A percentile compares a stretch with the other conserved stretches of the same genome.
Evolutionary conservation across 2,888 invertebrate species (phyloP).

Genomic region (Pachycephus smyrnensis): DNA sequence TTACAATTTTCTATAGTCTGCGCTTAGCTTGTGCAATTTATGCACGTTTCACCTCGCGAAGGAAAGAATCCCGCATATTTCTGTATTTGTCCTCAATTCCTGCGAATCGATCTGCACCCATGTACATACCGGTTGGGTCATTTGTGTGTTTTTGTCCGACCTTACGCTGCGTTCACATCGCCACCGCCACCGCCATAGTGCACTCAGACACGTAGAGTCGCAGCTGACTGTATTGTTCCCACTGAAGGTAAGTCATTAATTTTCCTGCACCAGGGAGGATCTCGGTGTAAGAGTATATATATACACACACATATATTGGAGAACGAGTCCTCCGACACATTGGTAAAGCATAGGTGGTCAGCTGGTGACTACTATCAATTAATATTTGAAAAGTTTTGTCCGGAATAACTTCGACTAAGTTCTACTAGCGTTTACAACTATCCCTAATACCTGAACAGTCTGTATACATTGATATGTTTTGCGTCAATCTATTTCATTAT

Average conservation of each 20-base stretch:
- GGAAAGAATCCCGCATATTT: background rate
- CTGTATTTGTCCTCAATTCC: background rate
- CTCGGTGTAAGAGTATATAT: background rate
- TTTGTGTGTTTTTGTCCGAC: conserved; percentile 45
- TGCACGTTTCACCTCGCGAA: background rate
- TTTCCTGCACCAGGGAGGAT: conserved; percentile 41
- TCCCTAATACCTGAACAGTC: background rate
- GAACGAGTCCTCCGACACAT: background rate
- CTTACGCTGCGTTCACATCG: conserved; percentile 37
- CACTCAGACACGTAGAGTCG: conserved; percentile 47
- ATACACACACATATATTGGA: background rate
- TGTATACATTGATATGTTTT: background rate
- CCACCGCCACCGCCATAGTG: conserved; percentile 21
- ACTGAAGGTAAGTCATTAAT: conserved; percentile 61
- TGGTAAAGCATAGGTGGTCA: conserved; percentile 14
- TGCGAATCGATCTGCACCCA: conserved; percentile 42
- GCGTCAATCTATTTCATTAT: background rate
- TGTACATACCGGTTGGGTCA: conserved; percentile 19
- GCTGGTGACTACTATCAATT: conserved; percentile 21
- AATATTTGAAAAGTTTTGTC: conserved; percentile 18
- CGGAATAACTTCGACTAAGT: background rate
- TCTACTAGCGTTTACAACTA: background rate
- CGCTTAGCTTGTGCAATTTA: background rate
- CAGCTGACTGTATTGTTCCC: conserved; percentile 61
- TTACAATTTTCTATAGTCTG: background rate